A percentile compares a stretch with the other conserved stretches of the same genome.
These are phyloP conservation scores for Amphilophus citrinellus DNA, from an alignment of 2,113 vertebrate species.

Conservation along the genomic window DNA sequence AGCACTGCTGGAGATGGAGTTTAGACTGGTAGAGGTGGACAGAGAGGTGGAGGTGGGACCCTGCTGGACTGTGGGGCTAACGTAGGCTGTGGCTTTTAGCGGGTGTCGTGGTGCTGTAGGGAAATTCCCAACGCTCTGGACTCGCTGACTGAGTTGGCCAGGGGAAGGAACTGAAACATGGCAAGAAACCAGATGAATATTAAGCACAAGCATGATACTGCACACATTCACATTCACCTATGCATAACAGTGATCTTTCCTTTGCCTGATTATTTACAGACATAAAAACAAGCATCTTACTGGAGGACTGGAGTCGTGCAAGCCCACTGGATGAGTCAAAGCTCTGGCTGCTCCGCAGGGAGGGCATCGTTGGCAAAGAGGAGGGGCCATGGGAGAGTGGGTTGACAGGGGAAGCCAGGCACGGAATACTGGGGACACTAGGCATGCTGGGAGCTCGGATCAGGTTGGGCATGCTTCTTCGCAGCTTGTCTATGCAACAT, in stretches of 20 bases:
- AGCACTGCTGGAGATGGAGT: slow-evolving; percentile 85
- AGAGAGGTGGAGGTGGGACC: slow-evolving; percentile 78
- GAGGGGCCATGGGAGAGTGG: slow-evolving; percentile 80
- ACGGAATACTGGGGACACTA: slow-evolving; percentile 89
- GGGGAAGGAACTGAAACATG: slow-evolving; percentile 88
- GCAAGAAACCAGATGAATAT: background rate
- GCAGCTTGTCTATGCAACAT: slow-evolving; percentile 88
- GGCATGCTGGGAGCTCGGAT: slow-evolving; percentile 91
- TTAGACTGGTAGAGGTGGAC: slow-evolving; percentile 83
- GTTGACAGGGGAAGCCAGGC: slow-evolving; percentile 79
- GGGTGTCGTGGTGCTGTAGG: slow-evolving; percentile 86
- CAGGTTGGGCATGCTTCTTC: slow-evolving; percentile 97
- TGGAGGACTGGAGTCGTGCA: slow-evolving; percentile 91
- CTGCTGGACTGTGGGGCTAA: slow-evolving; percentile 96
- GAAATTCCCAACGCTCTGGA: slow-evolving; percentile 94
- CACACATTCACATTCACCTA: background rate
- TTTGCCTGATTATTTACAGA: slow-evolving; percentile 12
- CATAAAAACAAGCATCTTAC: slow-evolving; percentile 80
- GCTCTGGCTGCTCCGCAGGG: slow-evolving; percentile 94
- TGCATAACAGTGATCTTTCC: slow-evolving; percentile 10
- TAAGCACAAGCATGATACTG: background rate
- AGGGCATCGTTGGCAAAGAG: slow-evolving; percentile 83
- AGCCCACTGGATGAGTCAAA: slow-evolving; percentile 94
- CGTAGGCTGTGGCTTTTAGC: slow-evolving; percentile 95
- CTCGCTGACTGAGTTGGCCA: slow-evolving; percentile 91